Base-by-base conservation (phyloP, 2,888 invertebrate species). In the Xylophagus ater region DNA sequence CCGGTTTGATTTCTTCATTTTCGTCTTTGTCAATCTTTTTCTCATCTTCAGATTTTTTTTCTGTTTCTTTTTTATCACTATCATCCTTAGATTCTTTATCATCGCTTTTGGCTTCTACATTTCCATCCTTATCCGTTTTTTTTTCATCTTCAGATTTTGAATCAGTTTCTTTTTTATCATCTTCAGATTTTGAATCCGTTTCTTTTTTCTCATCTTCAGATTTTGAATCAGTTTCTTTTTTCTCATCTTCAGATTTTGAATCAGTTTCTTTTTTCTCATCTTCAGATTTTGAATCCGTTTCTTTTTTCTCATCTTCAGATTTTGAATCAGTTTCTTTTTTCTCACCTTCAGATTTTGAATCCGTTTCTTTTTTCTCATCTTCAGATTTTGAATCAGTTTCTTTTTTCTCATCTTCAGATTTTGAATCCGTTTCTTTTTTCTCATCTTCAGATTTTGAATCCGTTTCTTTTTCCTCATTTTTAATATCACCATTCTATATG, bases 321-420 rank as follows among this genome's bases (percentile, higher is more conserved):
- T 38, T 18, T 8, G 15, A 14, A 4, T 24, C 20, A 26, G 4
- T 35, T 15, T 31, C 23, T 30, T 34, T 36, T 21, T 37, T 17
- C 8, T 42, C 40, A 26, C 19, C 33, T 42, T 38, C 24, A 21
- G 14, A 6, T 5, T 38, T 18, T 3, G 13, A 14, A 4, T 17
- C 15, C 18, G 15, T 28, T 10, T 39, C n/a, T 21, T 40, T 37
- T 5, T 23, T 40, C 33, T 47, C 42, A 25, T 35, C 23, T 39
- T 46, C 48, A 44, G 47, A 47, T 45, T 48, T 48, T 15, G n/a
- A 13, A 12, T 37, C 15, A 18, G 31, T 24, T 35, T 32, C 28
- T 3, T 26, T 28, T n/a, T 18, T 28, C 9, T 34, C 32, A 19
- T 21, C 23, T 33, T 33, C 32, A 10, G 12, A n/a, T 33, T 30